These are phyloP conservation scores for Emberiza fucata DNA, from an alignment of 2,113 vertebrate genomes.

Conservation along the genomic window DNA sequence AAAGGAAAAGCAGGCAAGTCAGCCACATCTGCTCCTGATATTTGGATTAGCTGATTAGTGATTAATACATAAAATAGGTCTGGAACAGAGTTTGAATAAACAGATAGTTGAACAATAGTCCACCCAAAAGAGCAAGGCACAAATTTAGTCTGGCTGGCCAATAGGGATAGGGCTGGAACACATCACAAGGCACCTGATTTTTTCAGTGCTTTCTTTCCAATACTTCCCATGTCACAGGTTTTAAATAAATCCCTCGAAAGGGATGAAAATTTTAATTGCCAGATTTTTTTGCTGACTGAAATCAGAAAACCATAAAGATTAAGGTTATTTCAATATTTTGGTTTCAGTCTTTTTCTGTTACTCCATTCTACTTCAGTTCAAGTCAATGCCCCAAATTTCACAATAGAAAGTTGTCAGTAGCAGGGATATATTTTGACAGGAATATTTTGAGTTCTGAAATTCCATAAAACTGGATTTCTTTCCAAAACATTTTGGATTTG, in stretches of 20 bases:
- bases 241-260: background rate
- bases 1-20: background rate
- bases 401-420: background rate
- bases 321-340: background rate
- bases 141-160: background rate
- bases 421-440: background rate
- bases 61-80: background rate
- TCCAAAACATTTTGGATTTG: background rate
- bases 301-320: background rate
- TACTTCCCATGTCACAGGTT: background rate
- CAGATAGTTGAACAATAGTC: background rate
- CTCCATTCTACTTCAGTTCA: background rate
- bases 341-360: background rate
- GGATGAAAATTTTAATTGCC: background rate
- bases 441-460: background rate
- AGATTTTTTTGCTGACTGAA: background rate
- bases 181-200: background rate
- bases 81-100: background rate
- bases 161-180: background rate
- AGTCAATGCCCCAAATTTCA: background rate
- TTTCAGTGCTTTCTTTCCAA: background rate
- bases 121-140: background rate
- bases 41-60: background rate
- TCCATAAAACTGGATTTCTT: background rate
- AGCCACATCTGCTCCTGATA: background rate